Conservation (phyloP, 2,113 vertebrate species). For the Aegotheles bennettii region DNA sequence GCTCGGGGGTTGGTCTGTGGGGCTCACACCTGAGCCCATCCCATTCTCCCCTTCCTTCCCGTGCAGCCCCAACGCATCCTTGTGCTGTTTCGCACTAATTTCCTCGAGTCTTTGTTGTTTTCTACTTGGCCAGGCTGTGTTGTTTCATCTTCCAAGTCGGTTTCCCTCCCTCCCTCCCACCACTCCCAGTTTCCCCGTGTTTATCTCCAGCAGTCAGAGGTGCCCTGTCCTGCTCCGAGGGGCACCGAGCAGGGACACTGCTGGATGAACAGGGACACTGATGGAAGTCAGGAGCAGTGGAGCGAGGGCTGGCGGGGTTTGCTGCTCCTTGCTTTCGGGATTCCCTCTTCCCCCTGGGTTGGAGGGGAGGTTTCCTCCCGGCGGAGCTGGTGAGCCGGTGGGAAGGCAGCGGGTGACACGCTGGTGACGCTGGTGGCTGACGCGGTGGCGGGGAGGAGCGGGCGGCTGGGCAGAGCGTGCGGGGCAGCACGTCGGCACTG, state of each 20-base stretch:
- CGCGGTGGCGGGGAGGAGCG: not conserved
- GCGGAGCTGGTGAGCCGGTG: not conserved
- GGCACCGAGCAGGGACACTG: not conserved
- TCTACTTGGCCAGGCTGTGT: not conserved
- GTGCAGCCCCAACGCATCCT: rapidly evolving
- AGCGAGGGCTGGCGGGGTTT: not conserved
- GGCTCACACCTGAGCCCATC: too few relatives aligned
- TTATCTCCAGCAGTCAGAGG: not conserved
- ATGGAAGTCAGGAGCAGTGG: rapidly evolving
- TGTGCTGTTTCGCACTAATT: not conserved
- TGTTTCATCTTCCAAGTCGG: not conserved
- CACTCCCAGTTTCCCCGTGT: not conserved
- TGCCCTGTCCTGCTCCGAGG: not conserved
- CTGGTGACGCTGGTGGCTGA: not conserved
- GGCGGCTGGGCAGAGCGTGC: not conserved
- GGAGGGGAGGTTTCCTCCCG: not conserved
- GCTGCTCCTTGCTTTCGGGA: not conserved
- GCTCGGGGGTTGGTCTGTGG: not conserved
- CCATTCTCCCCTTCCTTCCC: not conserved
- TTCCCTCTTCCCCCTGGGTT: not conserved
- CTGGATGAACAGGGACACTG: too few relatives aligned
- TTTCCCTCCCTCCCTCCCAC: not conserved
- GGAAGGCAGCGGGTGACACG: not conserved
- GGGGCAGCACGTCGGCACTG: not conserved
- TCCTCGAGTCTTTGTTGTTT: not conserved